These are phyloP conservation scores for Oryzias sinensis DNA, from an alignment of 2,797 vertebrate species.

Conservation along the genomic window DNA sequence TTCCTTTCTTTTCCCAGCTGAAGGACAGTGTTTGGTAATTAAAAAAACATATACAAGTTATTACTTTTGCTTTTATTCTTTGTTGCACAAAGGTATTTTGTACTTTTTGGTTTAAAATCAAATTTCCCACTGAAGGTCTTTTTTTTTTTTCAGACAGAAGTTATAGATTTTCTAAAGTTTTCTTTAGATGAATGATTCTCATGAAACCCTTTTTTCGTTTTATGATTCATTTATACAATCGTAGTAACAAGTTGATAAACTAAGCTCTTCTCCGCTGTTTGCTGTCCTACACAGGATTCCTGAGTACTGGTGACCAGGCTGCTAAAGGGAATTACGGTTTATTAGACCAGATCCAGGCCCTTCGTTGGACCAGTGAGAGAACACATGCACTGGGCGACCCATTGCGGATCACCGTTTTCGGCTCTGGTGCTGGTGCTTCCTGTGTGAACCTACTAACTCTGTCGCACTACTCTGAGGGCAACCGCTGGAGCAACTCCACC, in stretches of 20 bases:
- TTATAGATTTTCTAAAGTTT: too few relatives aligned
- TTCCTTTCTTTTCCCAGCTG: too few relatives aligned
- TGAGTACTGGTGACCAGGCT: conserved; percentile 98
- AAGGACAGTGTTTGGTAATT: too few relatives aligned
- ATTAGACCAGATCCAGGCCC: conserved; percentile 94
- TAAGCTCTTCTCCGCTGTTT: conserved; percentile 7
- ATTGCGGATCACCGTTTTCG: conserved; percentile 97
- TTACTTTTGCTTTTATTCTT: too few relatives aligned
- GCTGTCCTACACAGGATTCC: conserved; percentile 83
- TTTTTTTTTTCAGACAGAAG: background rate
- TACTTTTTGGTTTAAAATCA: background rate
- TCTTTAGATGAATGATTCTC: background rate
- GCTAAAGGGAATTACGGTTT: conserved; percentile 98
- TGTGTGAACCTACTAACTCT: conserved; percentile 98
- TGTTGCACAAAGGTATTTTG: too few relatives aligned
- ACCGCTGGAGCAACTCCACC: conserved; percentile 99
- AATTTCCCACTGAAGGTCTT: background rate
- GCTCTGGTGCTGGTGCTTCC: conserved; percentile 96
- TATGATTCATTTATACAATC: background rate
- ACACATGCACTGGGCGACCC: too few relatives aligned
- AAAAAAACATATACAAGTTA: too few relatives aligned
- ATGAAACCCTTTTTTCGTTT: background rate
- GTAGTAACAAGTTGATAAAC: background rate
- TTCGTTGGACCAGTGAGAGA: conserved; percentile 98
- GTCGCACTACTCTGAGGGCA: conserved; percentile 99